Evolutionary conservation across 92 coral and sea anemone genomes (phyloP).

Genomic region (Umimayanthus kanabou): DNA sequence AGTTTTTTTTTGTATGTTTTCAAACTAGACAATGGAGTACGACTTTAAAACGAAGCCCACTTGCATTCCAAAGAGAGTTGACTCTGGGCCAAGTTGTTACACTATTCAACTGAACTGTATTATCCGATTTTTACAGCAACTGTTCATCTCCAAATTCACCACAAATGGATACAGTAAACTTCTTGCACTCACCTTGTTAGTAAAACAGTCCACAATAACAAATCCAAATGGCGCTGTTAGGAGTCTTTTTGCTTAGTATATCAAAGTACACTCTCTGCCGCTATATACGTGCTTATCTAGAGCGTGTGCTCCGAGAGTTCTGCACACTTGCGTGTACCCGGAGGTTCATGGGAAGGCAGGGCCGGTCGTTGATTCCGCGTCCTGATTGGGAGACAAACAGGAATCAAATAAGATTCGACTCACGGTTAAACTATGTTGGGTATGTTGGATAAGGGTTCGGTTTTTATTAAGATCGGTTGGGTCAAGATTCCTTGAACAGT

Average conservation of each 20-base stretch:
- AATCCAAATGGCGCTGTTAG: neutral
- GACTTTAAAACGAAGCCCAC: neutral
- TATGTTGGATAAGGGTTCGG: neutral
- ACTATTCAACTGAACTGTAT: neutral
- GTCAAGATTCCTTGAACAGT: neutral
- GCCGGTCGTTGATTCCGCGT: neutral
- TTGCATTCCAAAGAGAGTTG: neutral
- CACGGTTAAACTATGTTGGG: slow-evolving; percentile 16
- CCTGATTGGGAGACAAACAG: slow-evolving; percentile 33
- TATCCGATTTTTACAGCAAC: neutral
- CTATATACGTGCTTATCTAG: slow-evolving; percentile 2
- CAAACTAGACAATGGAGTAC: neutral
- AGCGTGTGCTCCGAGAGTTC: neutral
- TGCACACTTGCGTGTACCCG: neutral
- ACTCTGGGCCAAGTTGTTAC: neutral
- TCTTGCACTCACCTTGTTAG: slow-evolving; percentile 4
- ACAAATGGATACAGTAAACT: neutral
- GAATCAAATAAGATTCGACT: slow-evolving; percentile 3
- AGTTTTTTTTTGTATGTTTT: neutral
- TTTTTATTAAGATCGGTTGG: neutral
- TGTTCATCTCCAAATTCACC: neutral
- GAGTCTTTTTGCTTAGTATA: neutral
- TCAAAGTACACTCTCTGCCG: neutral
- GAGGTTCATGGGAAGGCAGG: neutral
- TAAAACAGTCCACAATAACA: neutral